Percentiles rank a stretch among this genome's conserved stretches.
Evolutionary conservation across 1,140 invertebrate species (phyloP).

Genomic region (Drosophila serrata): DNA sequence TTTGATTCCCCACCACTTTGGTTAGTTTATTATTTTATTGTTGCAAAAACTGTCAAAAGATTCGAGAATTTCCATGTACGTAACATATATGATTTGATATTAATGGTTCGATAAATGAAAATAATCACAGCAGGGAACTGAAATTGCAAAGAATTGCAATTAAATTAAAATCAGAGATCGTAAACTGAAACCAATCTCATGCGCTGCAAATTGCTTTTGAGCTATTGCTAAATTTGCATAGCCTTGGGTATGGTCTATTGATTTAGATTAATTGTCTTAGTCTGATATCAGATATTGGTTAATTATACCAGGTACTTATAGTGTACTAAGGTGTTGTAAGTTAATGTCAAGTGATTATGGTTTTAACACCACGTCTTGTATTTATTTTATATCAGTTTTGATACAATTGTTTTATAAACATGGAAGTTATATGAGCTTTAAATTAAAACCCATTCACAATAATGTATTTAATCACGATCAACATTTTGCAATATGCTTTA

Average conservation of each 20-base stretch:
- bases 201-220: slow-evolving; percentile 13
- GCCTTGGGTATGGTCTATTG: slow-evolving; percentile 29
- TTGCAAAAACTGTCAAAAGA: slow-evolving; percentile 71
- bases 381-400: too few species aligned
- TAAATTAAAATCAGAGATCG: slow-evolving; percentile 47
- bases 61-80: slow-evolving; percentile 32
- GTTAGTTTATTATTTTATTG: slow-evolving; percentile 35
- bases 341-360: not conserved
- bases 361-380: not conserved
- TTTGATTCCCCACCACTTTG: slow-evolving; percentile 53
- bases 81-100: slow-evolving; percentile 36
- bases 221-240: slow-evolving; percentile 39
- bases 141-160: slow-evolving; percentile 33
- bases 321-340: not conserved
- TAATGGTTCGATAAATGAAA: slow-evolving; percentile 44
- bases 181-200: slow-evolving; percentile 39
- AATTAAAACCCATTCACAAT: too few species aligned
- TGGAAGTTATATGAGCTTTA: too few species aligned
- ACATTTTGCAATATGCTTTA: too few species aligned
- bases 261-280: slow-evolving; percentile 32
- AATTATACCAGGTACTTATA: not conserved
- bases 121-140: slow-evolving; percentile 57
- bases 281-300: not conserved
- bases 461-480: too few species aligned
- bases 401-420: too few species aligned